These are phyloP conservation scores for Ooceraea biroi DNA, from an alignment of 1,140 invertebrate species.

Conservation along the genomic window DNA sequence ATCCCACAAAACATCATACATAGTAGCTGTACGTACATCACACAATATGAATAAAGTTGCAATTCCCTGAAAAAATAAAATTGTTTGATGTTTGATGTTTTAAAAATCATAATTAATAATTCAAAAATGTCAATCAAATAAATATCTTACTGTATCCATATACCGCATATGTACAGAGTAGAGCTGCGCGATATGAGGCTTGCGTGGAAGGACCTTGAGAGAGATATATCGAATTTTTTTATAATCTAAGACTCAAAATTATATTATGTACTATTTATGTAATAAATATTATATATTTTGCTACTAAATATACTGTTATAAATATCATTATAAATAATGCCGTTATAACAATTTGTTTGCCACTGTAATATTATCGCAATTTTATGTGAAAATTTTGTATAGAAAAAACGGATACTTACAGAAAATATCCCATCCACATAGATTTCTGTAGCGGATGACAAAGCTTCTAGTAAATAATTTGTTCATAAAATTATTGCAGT, in stretches of 20 bases:
- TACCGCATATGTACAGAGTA: constrained; percentile 25
- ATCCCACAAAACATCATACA: constrained; percentile 32
- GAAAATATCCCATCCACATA: constrained; percentile 38
- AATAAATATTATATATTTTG: too few species aligned
- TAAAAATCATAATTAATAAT: too few species aligned
- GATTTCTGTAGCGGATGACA: constrained; percentile 7
- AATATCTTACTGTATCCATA: constrained; percentile 35
- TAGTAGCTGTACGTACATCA: not conserved
- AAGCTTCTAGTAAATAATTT: not conserved
- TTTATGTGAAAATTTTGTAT: not conserved
- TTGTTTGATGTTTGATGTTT: constrained; percentile 2
- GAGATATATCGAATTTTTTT: not conserved
- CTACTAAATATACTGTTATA: too few species aligned
- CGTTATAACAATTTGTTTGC: too few species aligned
- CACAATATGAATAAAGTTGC: constrained; percentile 24
- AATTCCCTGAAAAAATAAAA: constrained; percentile 3
- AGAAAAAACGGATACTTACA: constrained; percentile 6
- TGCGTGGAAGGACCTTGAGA: constrained; percentile 9
- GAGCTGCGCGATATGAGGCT: constrained; percentile 4
- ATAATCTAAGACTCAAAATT: not conserved
- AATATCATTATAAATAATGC: too few species aligned
- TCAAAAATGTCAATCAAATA: not conserved
- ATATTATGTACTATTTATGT: too few species aligned
- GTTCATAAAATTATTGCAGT: constrained; percentile 34
- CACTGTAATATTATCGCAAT: not conserved